Evolutionary conservation across 2,888 invertebrate species (phyloP).

Genomic region (Agonum fuliginosum): DNA sequence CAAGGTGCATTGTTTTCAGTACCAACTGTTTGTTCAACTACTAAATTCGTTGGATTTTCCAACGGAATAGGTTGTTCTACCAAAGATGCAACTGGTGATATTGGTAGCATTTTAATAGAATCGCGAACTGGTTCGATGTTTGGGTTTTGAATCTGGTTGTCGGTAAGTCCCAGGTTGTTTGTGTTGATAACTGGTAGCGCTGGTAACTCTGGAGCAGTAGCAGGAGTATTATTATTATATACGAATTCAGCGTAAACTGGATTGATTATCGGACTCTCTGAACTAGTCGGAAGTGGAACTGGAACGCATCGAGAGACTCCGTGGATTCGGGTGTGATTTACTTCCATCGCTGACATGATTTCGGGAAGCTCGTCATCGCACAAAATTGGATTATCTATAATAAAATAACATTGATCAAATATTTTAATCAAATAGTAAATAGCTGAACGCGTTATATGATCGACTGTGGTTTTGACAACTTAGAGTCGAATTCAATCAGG

Average conservation of each 20-base stretch:
- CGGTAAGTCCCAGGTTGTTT: conserved; percentile 42
- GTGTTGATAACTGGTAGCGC: conserved; percentile 4
- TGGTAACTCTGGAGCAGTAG: too few species aligned
- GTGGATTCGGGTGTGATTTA: conserved; percentile 82
- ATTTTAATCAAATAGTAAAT: neutral
- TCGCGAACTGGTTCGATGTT: conserved; percentile 33
- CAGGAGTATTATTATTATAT: conserved; percentile 4
- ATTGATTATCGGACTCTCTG: conserved; percentile 31
- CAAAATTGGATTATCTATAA: conserved; percentile 87
- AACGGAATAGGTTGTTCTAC: conserved; percentile 20
- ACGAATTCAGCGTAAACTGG: conserved; percentile 23
- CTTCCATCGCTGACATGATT: conserved; percentile 81
- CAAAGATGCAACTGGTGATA: conserved; percentile 24
- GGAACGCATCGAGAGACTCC: conserved; percentile 78
- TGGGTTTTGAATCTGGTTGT: conserved; percentile 42
- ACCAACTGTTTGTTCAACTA: conserved; percentile 4
- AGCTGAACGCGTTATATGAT: too few species aligned
- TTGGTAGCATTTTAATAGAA: neutral
- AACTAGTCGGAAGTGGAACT: conserved; percentile 57
- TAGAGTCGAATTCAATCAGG: too few species aligned
- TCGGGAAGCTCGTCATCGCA: conserved; percentile 85
- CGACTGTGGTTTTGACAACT: too few species aligned
- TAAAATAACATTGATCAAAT: conserved; percentile 1
- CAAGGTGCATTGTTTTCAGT: conserved; percentile 44
- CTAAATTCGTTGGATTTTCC: conserved; percentile 27